phyloP scores from a whole-genome alignment of 2,888 invertebrate genomes.

The Latrodectus hesperus region DNA sequence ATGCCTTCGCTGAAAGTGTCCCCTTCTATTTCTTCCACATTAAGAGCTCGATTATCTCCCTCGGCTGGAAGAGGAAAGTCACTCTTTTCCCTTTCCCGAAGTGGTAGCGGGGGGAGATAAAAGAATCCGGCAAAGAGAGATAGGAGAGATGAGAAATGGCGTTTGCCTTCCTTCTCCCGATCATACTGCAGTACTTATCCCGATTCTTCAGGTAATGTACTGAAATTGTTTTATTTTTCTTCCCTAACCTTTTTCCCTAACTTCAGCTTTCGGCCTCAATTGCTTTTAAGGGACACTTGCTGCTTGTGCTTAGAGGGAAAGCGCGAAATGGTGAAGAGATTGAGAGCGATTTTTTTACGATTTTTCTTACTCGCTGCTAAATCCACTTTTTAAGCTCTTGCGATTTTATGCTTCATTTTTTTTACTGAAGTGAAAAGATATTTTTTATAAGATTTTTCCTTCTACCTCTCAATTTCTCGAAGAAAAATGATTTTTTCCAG shows the following conservation, averaged over 20 bases:
- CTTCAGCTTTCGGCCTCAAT: constrained; percentile 14
- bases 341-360: not conserved
- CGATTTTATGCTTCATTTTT: not conserved
- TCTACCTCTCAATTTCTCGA: not conserved
- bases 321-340: not conserved
- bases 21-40: constrained; percentile 13
- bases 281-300: constrained; percentile 50
- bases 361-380: constrained; percentile 16
- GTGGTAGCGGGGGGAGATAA: not conserved
- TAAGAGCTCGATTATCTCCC: constrained; percentile 44
- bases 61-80: constrained; percentile 17
- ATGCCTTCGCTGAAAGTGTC: not conserved
- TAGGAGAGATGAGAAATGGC: constrained; percentile 43
- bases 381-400: constrained; percentile 37
- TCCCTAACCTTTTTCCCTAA: not conserved
- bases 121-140: not conserved
- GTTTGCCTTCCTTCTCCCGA: constrained; percentile 44
- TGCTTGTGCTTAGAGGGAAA: constrained; percentile 12
- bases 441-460: constrained; percentile 4
- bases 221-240: constrained; percentile 27
- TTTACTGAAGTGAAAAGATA: too few species aligned
- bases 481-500: too few species aligned
- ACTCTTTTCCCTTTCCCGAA: constrained; percentile 1
- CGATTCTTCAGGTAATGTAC: constrained; percentile 42
- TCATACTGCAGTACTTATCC: constrained; percentile 29